Conservation (phyloP, 2,797 vertebrate species). For the Thamnophis elegans region DNA sequence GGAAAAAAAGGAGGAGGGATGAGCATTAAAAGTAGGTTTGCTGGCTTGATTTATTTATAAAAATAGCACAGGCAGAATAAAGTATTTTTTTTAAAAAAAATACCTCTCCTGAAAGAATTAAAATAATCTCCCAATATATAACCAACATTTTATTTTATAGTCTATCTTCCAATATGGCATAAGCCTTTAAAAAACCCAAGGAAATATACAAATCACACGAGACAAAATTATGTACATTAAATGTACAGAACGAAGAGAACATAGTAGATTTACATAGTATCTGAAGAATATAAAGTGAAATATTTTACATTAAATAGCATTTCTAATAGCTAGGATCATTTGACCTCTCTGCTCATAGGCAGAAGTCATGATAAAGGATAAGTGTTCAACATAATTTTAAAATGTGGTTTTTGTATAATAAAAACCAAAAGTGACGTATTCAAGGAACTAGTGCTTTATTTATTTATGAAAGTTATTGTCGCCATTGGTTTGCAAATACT, state of each 20-base stretch:
- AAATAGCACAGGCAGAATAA: constrained; percentile 4
- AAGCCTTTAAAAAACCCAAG: constrained; percentile 73
- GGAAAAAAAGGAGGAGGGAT: neutral
- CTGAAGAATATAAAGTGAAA: constrained; percentile 75
- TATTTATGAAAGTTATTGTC: constrained; percentile 57
- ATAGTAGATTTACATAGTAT: constrained; percentile 79
- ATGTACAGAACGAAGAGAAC: constrained; percentile 77
- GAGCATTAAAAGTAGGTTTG: neutral
- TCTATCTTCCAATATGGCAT: constrained; percentile 78
- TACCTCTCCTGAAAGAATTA: constrained; percentile 70
- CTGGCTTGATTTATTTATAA: constrained; percentile 47
- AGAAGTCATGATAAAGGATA: constrained; percentile 69
- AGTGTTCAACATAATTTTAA: constrained; percentile 67
- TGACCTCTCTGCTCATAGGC: constrained; percentile 72
- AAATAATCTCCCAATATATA: constrained; percentile 80
- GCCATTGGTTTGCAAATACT: constrained; percentile 67
- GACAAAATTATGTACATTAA: constrained; percentile 83
- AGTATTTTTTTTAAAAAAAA: constrained; percentile 50
- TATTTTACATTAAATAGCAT: constrained; percentile 85
- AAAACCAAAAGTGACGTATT: constrained; percentile 78
- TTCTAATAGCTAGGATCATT: constrained; percentile 73
- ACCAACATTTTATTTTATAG: constrained; percentile 80
- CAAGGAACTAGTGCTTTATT: constrained; percentile 76
- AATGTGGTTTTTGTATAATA: constrained; percentile 73
- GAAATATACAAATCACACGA: constrained; percentile 82